A percentile compares a stretch with the other conserved stretches of the same genome.
Conservation (phyloP, 2,888 invertebrate species). For the Priocnemis perturbator region DNA sequence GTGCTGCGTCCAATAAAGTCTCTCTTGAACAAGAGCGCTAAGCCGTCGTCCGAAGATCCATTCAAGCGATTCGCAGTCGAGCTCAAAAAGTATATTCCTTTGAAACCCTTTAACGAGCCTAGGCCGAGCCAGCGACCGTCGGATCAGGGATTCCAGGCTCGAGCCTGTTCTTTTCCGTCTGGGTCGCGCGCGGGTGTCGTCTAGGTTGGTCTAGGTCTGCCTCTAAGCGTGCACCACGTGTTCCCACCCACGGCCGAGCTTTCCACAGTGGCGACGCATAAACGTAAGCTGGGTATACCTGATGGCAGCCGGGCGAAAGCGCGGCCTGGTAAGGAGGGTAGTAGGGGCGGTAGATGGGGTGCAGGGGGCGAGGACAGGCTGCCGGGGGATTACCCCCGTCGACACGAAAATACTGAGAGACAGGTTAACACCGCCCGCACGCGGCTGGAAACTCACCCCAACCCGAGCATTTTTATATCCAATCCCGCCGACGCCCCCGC, state of each 20-base stretch:
- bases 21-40: too few species aligned
- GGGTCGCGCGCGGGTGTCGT: slow-evolving; percentile 5
- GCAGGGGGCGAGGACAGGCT: slow-evolving; percentile 8
- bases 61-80: too few species aligned
- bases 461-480: slow-evolving; percentile 50
- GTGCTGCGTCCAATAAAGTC: too few species aligned
- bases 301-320: background rate
- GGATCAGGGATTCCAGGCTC: slow-evolving; percentile 33
- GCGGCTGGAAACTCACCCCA: slow-evolving; percentile 38
- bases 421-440: slow-evolving; percentile 52
- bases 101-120: too few species aligned
- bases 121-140: too few species aligned
- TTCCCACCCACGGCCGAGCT: slow-evolving; percentile 10
- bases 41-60: too few species aligned
- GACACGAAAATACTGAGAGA: slow-evolving; percentile 48
- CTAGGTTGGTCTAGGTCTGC: slow-evolving; percentile 1
- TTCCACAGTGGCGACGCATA: slow-evolving; percentile 20
- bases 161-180: slow-evolving; percentile 2
- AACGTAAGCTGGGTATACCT: slow-evolving; percentile 25
- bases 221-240: slow-evolving; percentile 8
- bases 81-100: too few species aligned
- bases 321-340: background rate
- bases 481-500: slow-evolving; percentile 21
- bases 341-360: background rate
- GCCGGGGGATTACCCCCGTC: slow-evolving; percentile 49